Evolutionary conservation across 2,797 vertebrate genomes (phyloP), one percentile per base, ranked within the genome.

Genomic region (Adelosebastes latens): DNA sequence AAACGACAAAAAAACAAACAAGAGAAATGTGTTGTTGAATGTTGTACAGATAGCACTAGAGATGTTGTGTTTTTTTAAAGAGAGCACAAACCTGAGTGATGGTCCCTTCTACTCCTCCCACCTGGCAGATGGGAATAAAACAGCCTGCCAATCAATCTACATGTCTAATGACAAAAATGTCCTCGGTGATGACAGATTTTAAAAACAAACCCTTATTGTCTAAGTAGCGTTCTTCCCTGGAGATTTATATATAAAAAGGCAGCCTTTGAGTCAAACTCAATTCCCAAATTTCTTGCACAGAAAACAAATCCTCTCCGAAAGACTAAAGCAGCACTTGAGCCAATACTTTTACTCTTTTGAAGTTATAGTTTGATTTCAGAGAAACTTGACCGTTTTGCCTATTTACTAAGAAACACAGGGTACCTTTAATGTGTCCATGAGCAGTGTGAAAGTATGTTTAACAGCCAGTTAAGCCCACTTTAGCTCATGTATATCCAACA

Each of bases 41-140:
- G 96, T 96, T 96, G 96, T 96, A 96, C 95, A 96, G 96, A 95
- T 96, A 96, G 95, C 92, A 81, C 90, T 96, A 96, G 95, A 95
- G 86, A 93, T 94, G 94, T 96, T 93, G 94, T 96, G 95, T 95
- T 94, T 91, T 80, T 42, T 89, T 89, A 88, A 93, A 88, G 93
- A 96, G 96, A 95, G 93, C 91, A 90, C 92, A 93, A 95, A 96
- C 94, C 85, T 34, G 64, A 87, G 87, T 4, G 65, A 79, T 80
- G 90, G 86, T 65, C 87, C 88, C 88, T 82, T 87, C 87, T 25
- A 42, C 91, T 92, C 84, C 86, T 91, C 89, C 89, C 84, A 46
- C 42, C 8, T n/a, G 86, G 89, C 89, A 85, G 81, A 89, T 31
- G 83, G 89, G 91, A 94, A 83, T 92, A 84, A 93, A 93, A 87